Conservation (phyloP, 2,113 vertebrate species). For the Phalacrocorax aristotelis region DNA sequence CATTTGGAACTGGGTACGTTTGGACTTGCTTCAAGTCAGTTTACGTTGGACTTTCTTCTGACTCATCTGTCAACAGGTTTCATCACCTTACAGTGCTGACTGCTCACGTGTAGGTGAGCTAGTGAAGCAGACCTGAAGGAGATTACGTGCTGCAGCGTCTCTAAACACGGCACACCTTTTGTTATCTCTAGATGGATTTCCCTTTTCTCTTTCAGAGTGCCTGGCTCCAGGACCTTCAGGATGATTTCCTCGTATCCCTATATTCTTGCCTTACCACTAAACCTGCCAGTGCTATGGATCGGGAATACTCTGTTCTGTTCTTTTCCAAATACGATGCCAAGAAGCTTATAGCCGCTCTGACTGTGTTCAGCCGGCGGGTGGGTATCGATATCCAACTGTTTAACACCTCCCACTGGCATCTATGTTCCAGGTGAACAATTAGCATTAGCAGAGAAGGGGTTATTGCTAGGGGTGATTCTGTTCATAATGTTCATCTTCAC, state of each 20-base stretch:
- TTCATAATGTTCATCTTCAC: no score
- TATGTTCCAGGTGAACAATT: no score
- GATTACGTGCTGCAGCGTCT: background rate
- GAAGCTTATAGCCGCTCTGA: no score
- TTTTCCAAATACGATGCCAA: no score
- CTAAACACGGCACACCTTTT: background rate
- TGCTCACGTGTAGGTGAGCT: background rate
- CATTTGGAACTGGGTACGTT: background rate
- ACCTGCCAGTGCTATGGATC: background rate
- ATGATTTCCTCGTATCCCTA: slow-evolving; percentile 39
- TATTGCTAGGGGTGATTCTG: no score
- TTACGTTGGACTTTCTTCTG: background rate
- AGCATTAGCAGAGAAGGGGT: no score
- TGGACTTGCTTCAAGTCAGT: background rate
- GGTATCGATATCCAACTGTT: no score
- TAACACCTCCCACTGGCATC: no score
- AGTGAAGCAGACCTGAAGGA: background rate
- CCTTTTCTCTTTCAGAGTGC: background rate
- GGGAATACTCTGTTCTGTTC: background rate
- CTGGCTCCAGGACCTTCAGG: slow-evolving; percentile 19
- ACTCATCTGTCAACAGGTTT: background rate
- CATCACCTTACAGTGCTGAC: background rate
- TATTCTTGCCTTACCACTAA: slow-evolving; percentile 21
- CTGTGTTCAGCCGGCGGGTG: no score
- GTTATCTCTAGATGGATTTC: background rate